These are phyloP conservation scores for Sphecodes monilicornis DNA, from an alignment of 2,888 invertebrate genomes.

Conservation along the genomic window DNA sequence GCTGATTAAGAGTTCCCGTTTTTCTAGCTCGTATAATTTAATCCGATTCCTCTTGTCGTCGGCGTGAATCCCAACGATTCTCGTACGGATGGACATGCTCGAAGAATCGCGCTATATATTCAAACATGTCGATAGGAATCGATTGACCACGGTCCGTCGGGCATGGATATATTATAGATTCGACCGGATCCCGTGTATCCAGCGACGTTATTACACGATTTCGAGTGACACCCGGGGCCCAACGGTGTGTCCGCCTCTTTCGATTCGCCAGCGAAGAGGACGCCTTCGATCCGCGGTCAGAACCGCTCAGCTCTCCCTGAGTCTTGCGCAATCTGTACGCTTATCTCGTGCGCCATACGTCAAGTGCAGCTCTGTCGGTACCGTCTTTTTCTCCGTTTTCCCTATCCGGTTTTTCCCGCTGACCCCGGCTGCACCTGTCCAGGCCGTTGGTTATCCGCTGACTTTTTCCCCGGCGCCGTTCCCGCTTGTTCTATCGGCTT, in stretches of 20 bases:
- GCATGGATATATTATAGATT: slow-evolving; percentile 28
- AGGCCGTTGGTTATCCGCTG: slow-evolving; percentile 58
- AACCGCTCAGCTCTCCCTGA: slow-evolving; percentile 35
- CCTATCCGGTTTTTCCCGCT: slow-evolving; percentile 57
- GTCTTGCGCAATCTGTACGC: slow-evolving; percentile 67
- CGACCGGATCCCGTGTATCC: slow-evolving; percentile 10
- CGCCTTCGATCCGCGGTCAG: slow-evolving; percentile 62
- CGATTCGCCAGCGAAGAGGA: slow-evolving; percentile 22
- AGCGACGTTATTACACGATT: slow-evolving; percentile 40
- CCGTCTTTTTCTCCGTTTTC: slow-evolving; percentile 57
- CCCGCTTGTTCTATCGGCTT: neutral
- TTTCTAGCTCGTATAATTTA: slow-evolving; percentile 54
- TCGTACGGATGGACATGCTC: slow-evolving; percentile 19
- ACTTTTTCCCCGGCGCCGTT: slow-evolving; percentile 26
- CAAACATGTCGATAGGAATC: slow-evolving; percentile 44
- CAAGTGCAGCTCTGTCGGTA: slow-evolving; percentile 60
- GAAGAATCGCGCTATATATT: slow-evolving; percentile 25
- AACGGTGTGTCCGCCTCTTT: slow-evolving; percentile 26
- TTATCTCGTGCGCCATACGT: slow-evolving; percentile 68
- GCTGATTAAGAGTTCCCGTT: slow-evolving; percentile 57
- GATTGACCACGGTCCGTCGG: slow-evolving; percentile 53
- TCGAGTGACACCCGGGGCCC: slow-evolving; percentile 26
- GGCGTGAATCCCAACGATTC: neutral
- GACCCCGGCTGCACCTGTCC: slow-evolving; percentile 56
- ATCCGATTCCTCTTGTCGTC: slow-evolving; percentile 43